Evolutionary conservation across 2,797 vertebrate genomes (phyloP), one percentile per base, ranked within the genome.

Genomic region (Girardinus metallicus): DNA sequence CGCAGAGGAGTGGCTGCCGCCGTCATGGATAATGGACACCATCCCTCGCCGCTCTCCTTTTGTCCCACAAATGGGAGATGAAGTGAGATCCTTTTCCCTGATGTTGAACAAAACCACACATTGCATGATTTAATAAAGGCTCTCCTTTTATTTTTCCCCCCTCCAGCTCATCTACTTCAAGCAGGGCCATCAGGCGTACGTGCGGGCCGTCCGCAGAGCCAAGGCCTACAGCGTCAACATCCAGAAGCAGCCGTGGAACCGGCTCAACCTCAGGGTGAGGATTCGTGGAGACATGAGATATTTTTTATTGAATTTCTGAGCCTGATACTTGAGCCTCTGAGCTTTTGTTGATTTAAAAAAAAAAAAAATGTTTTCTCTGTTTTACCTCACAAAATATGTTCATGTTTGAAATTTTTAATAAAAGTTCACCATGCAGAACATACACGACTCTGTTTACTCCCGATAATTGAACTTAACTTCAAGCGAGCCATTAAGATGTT

Each of bases 181-280:
- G 79, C 99, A 99, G 95, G 99, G 99, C 75, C 98, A 99, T 81
- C 98, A 99, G 95, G 98, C 99, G 62, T 99, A 99, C 16, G 96
- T 98, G 31, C 95, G 97, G 51, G 99, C 99, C 0, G 98, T 99
- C 64, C 97, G 97, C 86, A 97, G 97, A 91, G 97, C 97, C 85
- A 99, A 98, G 92, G 96, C 96, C 86, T 99, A 99, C 92, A 97
- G 96, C 83, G 95, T 99, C 93, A 99, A 98, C 95, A 96, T 97
- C 90, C 98, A 99, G 92, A 99, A 99, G 89, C 98, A 99, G 91
- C 98, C 99, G 26, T 99, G 99, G 98, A 99, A 99, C 95, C 98
- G 97, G 96, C 97, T 98, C 89, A 96, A 99, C 94, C 97, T 99
- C 96, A 98, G 99, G 97, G 99, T 99, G 91, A 89, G 80, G 9